Evolutionary conservation across 1,140 invertebrate species (phyloP), one percentile per base, ranked within the genome.

Genomic region (Alviniconcha marisindica): DNA sequence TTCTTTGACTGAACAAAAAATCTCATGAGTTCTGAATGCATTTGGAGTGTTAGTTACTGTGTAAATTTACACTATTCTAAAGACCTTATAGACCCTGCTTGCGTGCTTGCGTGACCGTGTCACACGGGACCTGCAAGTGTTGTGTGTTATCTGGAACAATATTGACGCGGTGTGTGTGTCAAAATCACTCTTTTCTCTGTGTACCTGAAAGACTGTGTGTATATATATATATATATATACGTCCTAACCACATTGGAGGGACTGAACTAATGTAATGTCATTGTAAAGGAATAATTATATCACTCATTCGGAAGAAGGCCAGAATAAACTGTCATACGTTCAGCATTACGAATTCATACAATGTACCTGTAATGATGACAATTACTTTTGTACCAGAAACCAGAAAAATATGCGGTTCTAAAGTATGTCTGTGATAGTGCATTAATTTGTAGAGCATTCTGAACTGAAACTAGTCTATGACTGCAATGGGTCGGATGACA

Each of bases 171-270:
- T 4, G 18, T 15, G 56, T 24, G 10, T 5, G 4, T 24, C 3
- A n/a, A 4, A 60, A 4, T 10, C 56, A 12, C 24, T 60, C 15
- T 24, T 4, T 60, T n/a, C 15, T 60, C 4, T 60, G 56, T 60
- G 3, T n/a, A n/a, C 28, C 10, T 7, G 7, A 4, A 60, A 24
- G 56, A 24, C 18, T 60, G 21, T 60, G 28, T 60, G 21, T 24
- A 60, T 60, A n/a, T 24, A 60, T 60, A n/a, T 24, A 60, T 60
- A n/a, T 60, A 60, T 60, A n/a, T 60, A 60, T 60, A n/a, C 28
- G 28, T 60, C 28, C 10, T 60, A n/a, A 24, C 3, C 24, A 60
- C 28, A n/a, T 60, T 7, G 18, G 56, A 24, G 10, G 18, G 56
- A 24, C 4, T 60, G 56, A 24, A n/a, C 28, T 15, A 5, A 24